These are phyloP conservation scores for Prietella phreatophila DNA, from an alignment of 2,113 vertebrate genomes.

Conservation along the genomic window DNA sequence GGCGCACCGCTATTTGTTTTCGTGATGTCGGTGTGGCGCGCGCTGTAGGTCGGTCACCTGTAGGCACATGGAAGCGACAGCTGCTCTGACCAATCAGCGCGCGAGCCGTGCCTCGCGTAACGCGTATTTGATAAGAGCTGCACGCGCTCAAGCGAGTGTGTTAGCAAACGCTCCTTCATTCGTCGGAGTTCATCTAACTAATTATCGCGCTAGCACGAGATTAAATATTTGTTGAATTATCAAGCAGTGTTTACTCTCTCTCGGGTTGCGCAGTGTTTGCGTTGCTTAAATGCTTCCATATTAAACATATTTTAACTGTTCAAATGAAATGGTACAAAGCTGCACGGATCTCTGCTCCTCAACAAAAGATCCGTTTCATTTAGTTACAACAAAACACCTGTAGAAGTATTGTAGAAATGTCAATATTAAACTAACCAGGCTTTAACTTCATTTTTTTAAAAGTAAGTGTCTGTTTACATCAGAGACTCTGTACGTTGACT, in stretches of 20 bases:
- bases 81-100: conserved; percentile 63
- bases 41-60: conserved; percentile 71
- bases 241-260: background rate
- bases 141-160: background rate
- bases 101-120: conserved; percentile 56
- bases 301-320: background rate
- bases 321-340: background rate
- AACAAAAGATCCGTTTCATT: no score
- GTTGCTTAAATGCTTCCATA: background rate
- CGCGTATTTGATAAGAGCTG: conserved; percentile 57
- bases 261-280: background rate
- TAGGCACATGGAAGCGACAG: conserved; percentile 58
- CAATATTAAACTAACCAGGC: background rate
- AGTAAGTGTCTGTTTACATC: background rate
- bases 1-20: conserved; percentile 63
- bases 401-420: background rate
- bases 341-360: no score
- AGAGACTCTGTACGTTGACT: background rate
- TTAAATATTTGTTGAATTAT: background rate
- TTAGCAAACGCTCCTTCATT: background rate
- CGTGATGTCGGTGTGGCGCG: conserved; percentile 66
- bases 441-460: background rate
- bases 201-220: background rate
- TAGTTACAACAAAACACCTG: background rate
- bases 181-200: background rate